Base-by-base conservation (phyloP, 2,888 invertebrate species). In the Amblyjoppa proteus region DNA sequence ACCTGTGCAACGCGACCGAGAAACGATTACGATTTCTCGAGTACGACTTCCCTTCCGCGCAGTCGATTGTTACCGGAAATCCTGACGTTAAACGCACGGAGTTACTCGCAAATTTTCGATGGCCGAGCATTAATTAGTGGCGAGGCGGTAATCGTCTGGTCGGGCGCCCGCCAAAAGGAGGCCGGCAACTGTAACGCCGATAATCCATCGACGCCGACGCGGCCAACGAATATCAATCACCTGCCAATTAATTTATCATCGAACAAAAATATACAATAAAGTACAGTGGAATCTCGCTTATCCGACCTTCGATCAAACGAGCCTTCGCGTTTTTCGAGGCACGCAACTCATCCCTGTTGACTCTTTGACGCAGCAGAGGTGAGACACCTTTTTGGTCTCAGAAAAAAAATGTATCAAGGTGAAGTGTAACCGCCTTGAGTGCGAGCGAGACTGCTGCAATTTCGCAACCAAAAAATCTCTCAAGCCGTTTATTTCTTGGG, bases 1-100 rank as follows among this genome's bases (percentile, higher is more conserved):
- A 86, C 85, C 85, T 86, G 76, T 41, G 41, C 20, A 53, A 28
- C 68, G 41, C 28, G 28, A 73, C 61, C 49, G 69, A 68, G 68
- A 56, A 45, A 61, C 45, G 51, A 80, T 73, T 71, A 61, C 71
- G 11, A 45, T 74, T 68, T 61, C 61, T 41, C 76, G 28, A 28
- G 70, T 64, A n/a, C 7, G 34, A 56, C 74, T 51, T 76, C 38
- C 28, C 77, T 61, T 45, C 41, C 77, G 25, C n/a, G 11, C 25
- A 11, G 66, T 41, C 68, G 53, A 68, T 77, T 68, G 56, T 77
- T 77, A 53, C 53, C 56, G 41, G n/a, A 77, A 68, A 53, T 68
- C 53, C 68, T 68, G 53, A 38, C 53, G 13, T 16, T 53, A 56
- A 20, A 38, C 66, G n/a, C 1, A 38, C 76, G 16, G 28, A 53